Base-by-base conservation (phyloP, 2,888 invertebrate genomes). In the Nomada fabriciana region DNA sequence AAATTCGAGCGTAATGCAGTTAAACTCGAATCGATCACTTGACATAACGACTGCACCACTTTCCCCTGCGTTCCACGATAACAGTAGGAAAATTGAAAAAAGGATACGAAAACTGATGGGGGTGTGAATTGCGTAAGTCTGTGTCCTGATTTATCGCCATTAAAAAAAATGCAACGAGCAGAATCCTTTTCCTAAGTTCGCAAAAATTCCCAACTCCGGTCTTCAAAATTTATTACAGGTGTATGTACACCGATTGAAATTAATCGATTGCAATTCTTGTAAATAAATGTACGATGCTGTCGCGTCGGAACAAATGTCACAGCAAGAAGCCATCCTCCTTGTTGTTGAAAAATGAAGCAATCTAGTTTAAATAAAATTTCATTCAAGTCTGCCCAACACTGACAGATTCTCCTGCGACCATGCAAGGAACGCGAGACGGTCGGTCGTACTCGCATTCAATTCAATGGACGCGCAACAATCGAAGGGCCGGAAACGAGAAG, bases 401-500 rank as follows among this genome's bases (percentile, higher is more conserved):
- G 80, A 80, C 71, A 67, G 79, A 80, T 80, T 71, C 42, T 43
- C 59, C 47, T n/a, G 42, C 52, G 20, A 68, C 36, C 64, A 42
- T 20, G 20, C 61, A 36, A 57, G 18, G 23, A 18, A 57, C 20
- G 43, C 20, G 5, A 7, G 11, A 70, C 52, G 18, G 50, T 53
- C 20, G 9, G 20, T 7, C 11, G 23, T 25, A 29, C 47, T 53
- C 42, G 64, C 59, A 36, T 78, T 82, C 74, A 80, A 80, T 80
- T 74, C 74, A 42, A 42, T 11, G 80, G 63, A 80, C 57, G 69
- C 47, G 67, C 59, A 55, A 72, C 79, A 72, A 74, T 69, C 73
- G 80, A 82, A 72, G 70, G 61, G 47, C 63, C 73, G 82, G 83
- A 84, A 76, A 67, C 69, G 80, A 61, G 68, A 36, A 64, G 75